These are phyloP conservation scores for Apogon hyalosoma DNA, from an alignment of 2,797 vertebrate species.

Conservation along the genomic window DNA sequence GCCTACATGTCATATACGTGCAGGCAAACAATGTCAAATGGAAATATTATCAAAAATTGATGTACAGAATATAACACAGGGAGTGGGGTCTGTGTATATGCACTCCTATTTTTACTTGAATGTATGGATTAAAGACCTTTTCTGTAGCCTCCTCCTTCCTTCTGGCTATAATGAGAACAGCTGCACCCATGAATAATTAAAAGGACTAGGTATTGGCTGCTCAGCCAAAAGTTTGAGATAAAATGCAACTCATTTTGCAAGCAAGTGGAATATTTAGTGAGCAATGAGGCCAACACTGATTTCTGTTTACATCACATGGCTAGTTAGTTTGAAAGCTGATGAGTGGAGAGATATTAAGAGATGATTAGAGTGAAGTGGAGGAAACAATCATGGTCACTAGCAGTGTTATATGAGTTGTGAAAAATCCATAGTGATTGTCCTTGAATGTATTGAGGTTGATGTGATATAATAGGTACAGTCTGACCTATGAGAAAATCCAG, in stretches of 20 bases:
- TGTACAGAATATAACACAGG: not conserved
- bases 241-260: slow-evolving; percentile 61
- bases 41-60: not conserved
- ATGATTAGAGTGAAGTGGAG: slow-evolving; percentile 25
- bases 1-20: not conserved
- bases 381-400: slow-evolving; percentile 24
- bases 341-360: slow-evolving; percentile 44
- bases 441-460: slow-evolving; percentile 7
- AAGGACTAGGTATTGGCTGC: slow-evolving; percentile 50
- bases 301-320: slow-evolving; percentile 43
- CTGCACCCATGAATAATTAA: slow-evolving; percentile 78
- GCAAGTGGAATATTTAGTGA: slow-evolving; percentile 41
- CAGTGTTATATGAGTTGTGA: not conserved
- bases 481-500: slow-evolving; percentile 3
- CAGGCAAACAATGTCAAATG: slow-evolving; percentile 1
- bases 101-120: slow-evolving; percentile 22
- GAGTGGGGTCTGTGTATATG: slow-evolving; percentile 13
- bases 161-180: slow-evolving; percentile 63
- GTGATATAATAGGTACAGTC: slow-evolving; percentile 3
- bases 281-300: slow-evolving; percentile 15
- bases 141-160: slow-evolving; percentile 34
- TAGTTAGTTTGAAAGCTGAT: slow-evolving; percentile 49
- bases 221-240: slow-evolving; percentile 59
- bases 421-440: not conserved
- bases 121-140: slow-evolving; percentile 41